Evolutionary conservation across 1,140 invertebrate species (phyloP), one percentile per base, ranked within the genome.

Genomic region (Metaphire vulgaris): DNA sequence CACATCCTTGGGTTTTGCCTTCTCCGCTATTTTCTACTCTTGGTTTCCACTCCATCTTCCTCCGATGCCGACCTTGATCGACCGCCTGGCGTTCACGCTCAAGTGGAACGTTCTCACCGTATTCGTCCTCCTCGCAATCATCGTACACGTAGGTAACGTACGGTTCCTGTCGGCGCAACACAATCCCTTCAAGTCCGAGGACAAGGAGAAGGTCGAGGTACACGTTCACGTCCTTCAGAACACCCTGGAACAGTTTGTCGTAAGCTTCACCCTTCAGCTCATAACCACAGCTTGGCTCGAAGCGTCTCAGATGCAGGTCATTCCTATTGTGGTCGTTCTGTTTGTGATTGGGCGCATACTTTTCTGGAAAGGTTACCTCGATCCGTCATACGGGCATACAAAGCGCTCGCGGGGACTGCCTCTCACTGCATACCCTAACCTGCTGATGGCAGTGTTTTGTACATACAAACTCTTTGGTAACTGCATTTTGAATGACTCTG

Each of bases 191-290:
- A 1, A 32, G 1, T 0, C 15, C 2, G 41, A 34, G 28, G 72
- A 73, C 41, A 34, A n/a, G 30, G 31, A 73, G 15, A 33, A 41
- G 32, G 56, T 73, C 30, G 72, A 73, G 29, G 34, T 73, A 1
- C 33, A 31, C 2, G 32, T 33, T 6, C 33, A 34, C 1, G 33
- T 73, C 15, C 72, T 73, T 21, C 72, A 73, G 28, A 73, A 73
- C 28, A 73, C 72, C 34, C 41, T 73, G 34, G 72, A 73, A 73
- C 72, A 73, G 33, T 73, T 73, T 26, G 33, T 73, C 6, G 2
- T 73, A 1, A 73, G 41, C 33, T 56, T 73, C 33, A 56, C 41
- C n/a, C 34, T 73, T 26, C 72, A 73, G 33, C 12, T 73, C 26
- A 41, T 41, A 1, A 41, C 33, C 2, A 29, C 41, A 14, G 56